Evolutionary conservation across 2,888 invertebrate species (phyloP).

Genomic region (Aphodius granarius): DNA sequence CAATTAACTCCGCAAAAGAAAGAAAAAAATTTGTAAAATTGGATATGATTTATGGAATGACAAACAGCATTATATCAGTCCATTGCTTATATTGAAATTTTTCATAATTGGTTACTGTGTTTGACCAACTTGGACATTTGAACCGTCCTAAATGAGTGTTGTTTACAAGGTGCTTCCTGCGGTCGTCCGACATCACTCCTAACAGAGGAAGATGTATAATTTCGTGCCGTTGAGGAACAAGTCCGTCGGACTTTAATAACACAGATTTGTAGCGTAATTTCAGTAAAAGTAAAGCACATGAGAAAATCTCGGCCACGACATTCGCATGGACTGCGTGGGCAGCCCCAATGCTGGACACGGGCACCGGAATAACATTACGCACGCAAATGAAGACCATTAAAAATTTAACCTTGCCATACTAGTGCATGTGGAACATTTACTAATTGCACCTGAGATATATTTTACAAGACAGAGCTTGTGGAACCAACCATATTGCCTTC

Average conservation of each 20-base stretch:
- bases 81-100: neutral
- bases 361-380: constrained; percentile 12
- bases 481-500: neutral
- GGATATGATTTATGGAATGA: too few relatives aligned
- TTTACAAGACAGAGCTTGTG: neutral
- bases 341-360: constrained; percentile 35
- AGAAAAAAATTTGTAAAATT: too few relatives aligned
- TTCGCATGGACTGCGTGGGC: constrained; percentile 53
- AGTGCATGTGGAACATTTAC: neutral
- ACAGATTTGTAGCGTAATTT: constrained; percentile 28
- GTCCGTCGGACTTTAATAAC: constrained; percentile 23
- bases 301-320: constrained; percentile 50
- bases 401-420: constrained; percentile 11
- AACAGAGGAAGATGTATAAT: constrained; percentile 23
- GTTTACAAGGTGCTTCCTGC: constrained; percentile 8
- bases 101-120: neutral
- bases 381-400: constrained; percentile 27
- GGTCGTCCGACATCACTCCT: constrained; percentile 12
- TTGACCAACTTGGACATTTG: neutral
- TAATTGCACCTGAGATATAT: neutral
- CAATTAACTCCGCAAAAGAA: too few relatives aligned
- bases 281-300: constrained; percentile 47
- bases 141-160: neutral
- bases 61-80: neutral
- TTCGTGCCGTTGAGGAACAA: constrained; percentile 20